phyloP scores from a whole-genome alignment of 2,888 invertebrate genomes.

The Pyrgus malvae region DNA sequence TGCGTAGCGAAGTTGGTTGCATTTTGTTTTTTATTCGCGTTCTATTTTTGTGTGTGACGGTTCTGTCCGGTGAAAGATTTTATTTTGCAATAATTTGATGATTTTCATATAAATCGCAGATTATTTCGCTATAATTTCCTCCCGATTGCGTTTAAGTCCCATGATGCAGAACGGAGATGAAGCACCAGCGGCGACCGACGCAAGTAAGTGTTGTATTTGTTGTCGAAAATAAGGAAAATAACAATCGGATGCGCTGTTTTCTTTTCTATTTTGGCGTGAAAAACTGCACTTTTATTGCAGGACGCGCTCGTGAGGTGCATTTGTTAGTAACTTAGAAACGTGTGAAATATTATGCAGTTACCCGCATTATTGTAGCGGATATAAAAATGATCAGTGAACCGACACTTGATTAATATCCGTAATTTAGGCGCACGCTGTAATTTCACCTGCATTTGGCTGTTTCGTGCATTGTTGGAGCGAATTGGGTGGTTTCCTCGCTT shows the following conservation, averaged over 20 bases:
- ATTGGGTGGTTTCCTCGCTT: constrained; percentile 68
- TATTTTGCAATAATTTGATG: constrained; percentile 69
- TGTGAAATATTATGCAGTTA: not conserved
- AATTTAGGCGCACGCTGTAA: constrained; percentile 36
- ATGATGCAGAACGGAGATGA: constrained; percentile 79
- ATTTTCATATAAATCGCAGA: constrained; percentile 58
- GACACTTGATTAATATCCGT: constrained; percentile 14
- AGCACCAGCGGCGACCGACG: constrained; percentile 60
- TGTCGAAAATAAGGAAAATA: constrained; percentile 58
- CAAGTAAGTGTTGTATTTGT: constrained; percentile 66
- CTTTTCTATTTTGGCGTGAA: constrained; percentile 45
- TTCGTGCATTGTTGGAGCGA: constrained; percentile 67
- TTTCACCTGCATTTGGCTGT: constrained; percentile 64
- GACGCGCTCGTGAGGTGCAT: not conserved
- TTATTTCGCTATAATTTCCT: constrained; percentile 54
- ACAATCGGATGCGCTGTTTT: constrained; percentile 61
- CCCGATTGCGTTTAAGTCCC: constrained; percentile 62
- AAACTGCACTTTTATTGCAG: constrained; percentile 29
- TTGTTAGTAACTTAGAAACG: not conserved
- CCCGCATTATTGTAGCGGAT: constrained; percentile 51
- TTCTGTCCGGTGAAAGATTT: constrained; percentile 65
- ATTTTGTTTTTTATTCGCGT: constrained; percentile 79
- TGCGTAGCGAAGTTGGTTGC: constrained; percentile 58
- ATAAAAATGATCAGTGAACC: constrained; percentile 11
- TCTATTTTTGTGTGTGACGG: constrained; percentile 82